Evolutionary conservation across 2,888 invertebrate species (phyloP), one percentile per base, ranked within the genome.

Genomic region (Acronicta leporina): DNA sequence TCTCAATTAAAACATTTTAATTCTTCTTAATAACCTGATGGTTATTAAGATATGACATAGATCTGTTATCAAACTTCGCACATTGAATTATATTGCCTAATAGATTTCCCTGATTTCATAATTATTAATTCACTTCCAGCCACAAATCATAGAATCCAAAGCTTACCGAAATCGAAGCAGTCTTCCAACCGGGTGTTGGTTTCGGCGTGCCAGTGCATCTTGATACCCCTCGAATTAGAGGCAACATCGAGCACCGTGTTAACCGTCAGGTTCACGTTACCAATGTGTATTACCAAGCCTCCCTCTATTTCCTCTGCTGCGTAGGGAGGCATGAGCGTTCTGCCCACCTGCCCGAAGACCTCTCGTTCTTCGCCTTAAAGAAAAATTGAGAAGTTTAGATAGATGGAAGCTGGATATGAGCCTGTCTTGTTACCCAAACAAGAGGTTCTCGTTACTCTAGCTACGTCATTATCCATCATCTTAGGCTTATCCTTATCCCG

Each of bases 91-190:
- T 2, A 20, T 20, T 20, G 20, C 20, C 20, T 20, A 20, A 3
- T 20, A 20, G 20, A 20, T 20, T 20, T 2, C 2, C 20, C 20
- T 20, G 20, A 20, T 4, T 20, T 4, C 20, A 20, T 20, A 20
- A 20, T 20, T 20, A 20, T 20, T 20, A 20, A 20, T 20, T 20
- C 20, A 20, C 4, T 20, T 20, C 20, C 20, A 20, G 20, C 20
- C 20, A 20, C 20, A 20, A 20, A 20, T 20, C 4, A 20, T 20
- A 20, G 20, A 20, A 4, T 20, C 20, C 6, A 47, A 5, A 16
- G 30, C 79, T 84, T 80, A 88, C 92, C 91, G 68, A 95, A 92
- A 75, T 91, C 86, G 65, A 94, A 87, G 73, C 95, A 95, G 75
- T 95, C 95, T 58, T 94, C 92, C 15, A 94, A 80, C 49, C 93